Percentiles rank a stretch among this genome's conserved stretches.
Conservation (phyloP, 2,888 invertebrate species). For the Teleogryllus oceanicus region DNA sequence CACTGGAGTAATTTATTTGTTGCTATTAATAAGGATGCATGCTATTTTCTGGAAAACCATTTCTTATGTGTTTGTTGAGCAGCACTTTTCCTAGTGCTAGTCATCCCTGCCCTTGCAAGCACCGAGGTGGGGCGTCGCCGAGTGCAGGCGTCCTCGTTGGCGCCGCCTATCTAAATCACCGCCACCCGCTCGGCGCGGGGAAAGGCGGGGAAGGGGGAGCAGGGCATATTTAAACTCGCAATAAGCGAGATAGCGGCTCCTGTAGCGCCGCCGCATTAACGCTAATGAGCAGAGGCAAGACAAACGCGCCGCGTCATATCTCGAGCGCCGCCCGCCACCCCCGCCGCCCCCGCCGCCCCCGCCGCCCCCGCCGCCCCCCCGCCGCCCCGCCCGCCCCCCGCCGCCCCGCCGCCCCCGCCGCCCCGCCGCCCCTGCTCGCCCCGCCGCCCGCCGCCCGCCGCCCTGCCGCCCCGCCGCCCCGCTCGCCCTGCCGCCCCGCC, state of each 20-base stretch:
- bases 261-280: not conserved
- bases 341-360: not conserved
- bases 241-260: conserved; percentile 7
- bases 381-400: too few relatives aligned
- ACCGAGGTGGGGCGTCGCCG: not conserved
- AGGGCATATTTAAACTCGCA: not conserved
- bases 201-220: not conserved
- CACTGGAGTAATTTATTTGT: too few relatives aligned
- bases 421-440: too few relatives aligned
- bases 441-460: too few relatives aligned
- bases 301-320: not conserved
- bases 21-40: too few relatives aligned
- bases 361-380: too few relatives aligned
- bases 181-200: not conserved
- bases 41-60: too few relatives aligned
- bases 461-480: too few relatives aligned
- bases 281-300: conserved; percentile 18
- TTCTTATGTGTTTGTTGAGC: too few relatives aligned
- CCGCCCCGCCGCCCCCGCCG: too few relatives aligned
- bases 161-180: conserved; percentile 18
- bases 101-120: not conserved
- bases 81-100: too few relatives aligned
- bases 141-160: not conserved
- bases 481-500: too few relatives aligned
- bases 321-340: not conserved